Evolutionary conservation across 2,113 vertebrate genomes (phyloP), one percentile per base, ranked within the genome.

Genomic region (Leucoraja erinaceus): DNA sequence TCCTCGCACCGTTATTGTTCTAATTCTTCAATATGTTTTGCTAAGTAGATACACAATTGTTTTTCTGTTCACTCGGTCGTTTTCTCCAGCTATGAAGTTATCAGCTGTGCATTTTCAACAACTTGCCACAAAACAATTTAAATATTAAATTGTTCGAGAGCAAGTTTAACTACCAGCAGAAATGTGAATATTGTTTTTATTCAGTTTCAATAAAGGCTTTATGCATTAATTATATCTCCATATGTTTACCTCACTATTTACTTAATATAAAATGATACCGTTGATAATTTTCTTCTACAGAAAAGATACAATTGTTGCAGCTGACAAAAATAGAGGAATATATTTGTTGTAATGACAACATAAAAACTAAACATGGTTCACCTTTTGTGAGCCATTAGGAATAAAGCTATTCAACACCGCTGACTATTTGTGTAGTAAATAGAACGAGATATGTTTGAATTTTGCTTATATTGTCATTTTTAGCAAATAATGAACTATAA

Each of bases 401-500:
- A n/a, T 33, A 88, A 90, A 90, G n/a, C 61, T 33, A 68, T 66
- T 33, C 86, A 68, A 68, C 18, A 56, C n/a, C 9, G 28, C 31
- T 1, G 61, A 90, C 86, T 90, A 90, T 90, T 90, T 90, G 28
- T 88, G 14, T 88, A n/a, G 84, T 88, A 88, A 88, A 88, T 88
- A 63, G 84, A 88, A 88, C 16, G 31, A 90, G 56, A 90, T 90
- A n/a, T 68, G 66, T 90, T 90, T 90, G 61, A 90, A 90, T 90
- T 90, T 63, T 9, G 61, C 61, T 90, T 90, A 68, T 90, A 90
- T 66, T 66, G 59, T 66, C n/a, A 90, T 90, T 90, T 68, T 90
- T 90, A 68, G 86, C 86, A 90, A 90, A 90, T 90, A 90, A 90
- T 90, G 86, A 66, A 90, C 61, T 66, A 88, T 88, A 66, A 90